Conservation (phyloP, 2,797 vertebrate species). For the Eutrigla gurnardus region DNA sequence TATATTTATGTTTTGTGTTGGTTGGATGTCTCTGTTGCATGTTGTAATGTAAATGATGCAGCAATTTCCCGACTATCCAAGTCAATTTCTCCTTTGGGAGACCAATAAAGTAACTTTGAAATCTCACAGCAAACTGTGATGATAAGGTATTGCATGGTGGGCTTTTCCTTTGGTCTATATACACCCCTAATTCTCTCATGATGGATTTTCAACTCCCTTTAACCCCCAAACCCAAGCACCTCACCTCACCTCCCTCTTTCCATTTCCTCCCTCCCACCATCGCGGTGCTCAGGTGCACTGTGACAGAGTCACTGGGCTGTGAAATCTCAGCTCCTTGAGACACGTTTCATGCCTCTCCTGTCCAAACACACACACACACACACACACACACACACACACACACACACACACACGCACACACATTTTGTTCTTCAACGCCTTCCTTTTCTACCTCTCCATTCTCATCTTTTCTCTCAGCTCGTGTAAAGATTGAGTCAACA, state of each 20-base stretch:
- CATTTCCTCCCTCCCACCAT: constrained; percentile 43
- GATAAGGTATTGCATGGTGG: background rate
- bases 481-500: constrained; percentile 39
- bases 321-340: constrained; percentile 76
- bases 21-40: too few species aligned
- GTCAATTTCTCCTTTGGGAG: too few species aligned
- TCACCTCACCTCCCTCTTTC: constrained; percentile 39
- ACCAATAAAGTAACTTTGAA: too few species aligned
- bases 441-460: constrained; percentile 12
- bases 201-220: constrained; percentile 41
- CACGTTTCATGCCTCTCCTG: constrained; percentile 57
- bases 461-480: constrained; percentile 19
- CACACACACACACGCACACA: constrained; percentile 2
- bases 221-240: constrained; percentile 14
- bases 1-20: too few species aligned
- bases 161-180: background rate
- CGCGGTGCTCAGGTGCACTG: constrained; percentile 76
- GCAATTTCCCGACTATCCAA: too few species aligned
- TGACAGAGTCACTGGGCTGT: constrained; percentile 76
- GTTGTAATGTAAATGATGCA: too few species aligned
- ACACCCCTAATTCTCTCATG: constrained; percentile 22
- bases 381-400: constrained; percentile 21
- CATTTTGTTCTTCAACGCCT: constrained; percentile 36
- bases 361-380: constrained; percentile 44
- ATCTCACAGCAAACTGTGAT: background rate